phyloP scores from a whole-genome alignment of 1,140 invertebrate genomes.

The Drosophila willistoni region DNA sequence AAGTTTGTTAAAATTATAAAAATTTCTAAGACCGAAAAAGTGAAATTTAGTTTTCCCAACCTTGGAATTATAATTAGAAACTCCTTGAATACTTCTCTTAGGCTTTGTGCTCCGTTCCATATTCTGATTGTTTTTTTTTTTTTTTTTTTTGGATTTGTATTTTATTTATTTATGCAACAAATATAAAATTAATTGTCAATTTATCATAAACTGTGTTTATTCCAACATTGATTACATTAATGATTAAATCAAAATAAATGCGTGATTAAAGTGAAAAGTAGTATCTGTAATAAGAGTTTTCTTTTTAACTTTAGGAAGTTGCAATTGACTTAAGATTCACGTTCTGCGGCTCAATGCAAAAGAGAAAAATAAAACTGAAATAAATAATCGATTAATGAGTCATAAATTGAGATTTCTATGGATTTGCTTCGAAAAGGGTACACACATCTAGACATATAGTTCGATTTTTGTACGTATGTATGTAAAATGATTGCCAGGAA shows the following conservation, averaged over 20 bases:
- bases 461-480: not conserved
- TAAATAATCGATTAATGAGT: slow-evolving; percentile 25
- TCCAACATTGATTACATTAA: not conserved
- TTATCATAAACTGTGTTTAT: too few relatives aligned
- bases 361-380: too few relatives aligned
- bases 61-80: too few relatives aligned
- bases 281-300: not conserved
- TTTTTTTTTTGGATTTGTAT: too few relatives aligned
- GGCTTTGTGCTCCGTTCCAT: too few relatives aligned
- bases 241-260: not conserved
- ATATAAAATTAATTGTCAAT: too few relatives aligned
- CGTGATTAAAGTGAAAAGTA: not conserved
- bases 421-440: slow-evolving; percentile 8
- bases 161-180: too few relatives aligned
- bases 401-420: slow-evolving; percentile 12
- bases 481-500: slow-evolving; percentile 31
- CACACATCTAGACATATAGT: slow-evolving; percentile 9
- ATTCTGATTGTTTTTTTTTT: too few relatives aligned
- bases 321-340: slow-evolving; percentile 26
- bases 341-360: slow-evolving; percentile 17
- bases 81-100: too few relatives aligned
- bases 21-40: too few relatives aligned
- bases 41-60: too few relatives aligned
- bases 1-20: too few relatives aligned
- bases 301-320: slow-evolving; percentile 21